Percentiles rank a stretch among this genome's conserved stretches.
Conservation (phyloP, 2,888 invertebrate species). For the Clepsis dumicolana region DNA sequence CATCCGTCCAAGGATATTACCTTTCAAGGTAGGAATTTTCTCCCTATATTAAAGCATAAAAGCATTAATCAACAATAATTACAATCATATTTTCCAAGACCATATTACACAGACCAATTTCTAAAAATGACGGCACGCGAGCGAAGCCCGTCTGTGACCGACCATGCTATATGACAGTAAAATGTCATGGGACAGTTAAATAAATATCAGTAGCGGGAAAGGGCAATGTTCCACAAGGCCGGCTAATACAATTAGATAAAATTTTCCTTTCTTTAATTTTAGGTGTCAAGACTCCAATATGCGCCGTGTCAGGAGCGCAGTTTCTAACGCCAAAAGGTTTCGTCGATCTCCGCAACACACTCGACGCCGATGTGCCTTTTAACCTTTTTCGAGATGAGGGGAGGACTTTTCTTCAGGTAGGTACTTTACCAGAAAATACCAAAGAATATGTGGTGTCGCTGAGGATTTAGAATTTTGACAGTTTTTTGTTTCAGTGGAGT, state of each 20-base stretch:
- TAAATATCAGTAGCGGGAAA: too few relatives aligned
- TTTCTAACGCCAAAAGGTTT: slow-evolving; percentile 93
- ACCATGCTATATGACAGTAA: too few relatives aligned
- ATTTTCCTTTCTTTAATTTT: slow-evolving; percentile 46
- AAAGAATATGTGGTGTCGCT: background rate
- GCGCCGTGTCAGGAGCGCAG: slow-evolving; percentile 94
- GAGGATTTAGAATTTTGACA: background rate
- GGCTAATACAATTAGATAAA: background rate
- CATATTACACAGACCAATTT: too few relatives aligned
- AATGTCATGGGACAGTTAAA: too few relatives aligned
- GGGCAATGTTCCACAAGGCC: too few relatives aligned
- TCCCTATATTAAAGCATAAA: too few relatives aligned
- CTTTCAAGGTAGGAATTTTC: slow-evolving; percentile 88
- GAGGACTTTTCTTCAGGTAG: slow-evolving; percentile 92
- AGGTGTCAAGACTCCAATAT: slow-evolving; percentile 93
- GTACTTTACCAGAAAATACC: slow-evolving; percentile 58
- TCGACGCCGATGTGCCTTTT: slow-evolving; percentile 93
- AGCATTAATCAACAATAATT: too few relatives aligned
- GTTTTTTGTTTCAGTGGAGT: slow-evolving; percentile 89
- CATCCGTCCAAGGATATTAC: slow-evolving; percentile 95
- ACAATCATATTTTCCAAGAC: too few relatives aligned
- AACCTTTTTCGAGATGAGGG: slow-evolving; percentile 93
- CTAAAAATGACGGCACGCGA: too few relatives aligned
- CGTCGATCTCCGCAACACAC: slow-evolving; percentile 91
- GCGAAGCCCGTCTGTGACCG: too few relatives aligned